Percentiles rank a stretch among this genome's conserved stretches.
phyloP scores from a whole-genome alignment of 2,797 vertebrate genomes.

The Gallirallus australis region DNA sequence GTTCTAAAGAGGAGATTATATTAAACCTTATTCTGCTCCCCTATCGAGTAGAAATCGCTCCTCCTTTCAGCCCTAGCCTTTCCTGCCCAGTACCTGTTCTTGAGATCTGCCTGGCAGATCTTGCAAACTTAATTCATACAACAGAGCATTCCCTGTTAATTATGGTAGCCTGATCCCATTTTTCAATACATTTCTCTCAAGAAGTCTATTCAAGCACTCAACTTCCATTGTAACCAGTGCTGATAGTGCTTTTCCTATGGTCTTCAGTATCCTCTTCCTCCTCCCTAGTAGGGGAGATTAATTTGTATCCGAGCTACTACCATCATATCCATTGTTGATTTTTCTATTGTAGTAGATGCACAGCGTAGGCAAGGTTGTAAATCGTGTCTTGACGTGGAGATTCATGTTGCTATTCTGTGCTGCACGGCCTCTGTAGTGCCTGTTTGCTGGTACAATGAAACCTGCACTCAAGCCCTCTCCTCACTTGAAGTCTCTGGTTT shows the following conservation, averaged over 20 bases:
- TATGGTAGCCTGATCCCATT: slow-evolving; percentile 20
- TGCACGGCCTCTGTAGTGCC: not conserved
- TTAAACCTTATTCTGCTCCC: slow-evolving; percentile 69
- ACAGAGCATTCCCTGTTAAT: slow-evolving; percentile 21
- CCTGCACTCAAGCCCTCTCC: not conserved
- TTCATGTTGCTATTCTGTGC: slow-evolving; percentile 40
- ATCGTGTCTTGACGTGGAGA: slow-evolving; percentile 27
- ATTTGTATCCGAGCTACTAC: slow-evolving; percentile 49
- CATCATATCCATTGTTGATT: slow-evolving; percentile 32
- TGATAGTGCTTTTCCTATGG: not conserved
- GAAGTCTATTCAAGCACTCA: slow-evolving; percentile 16
- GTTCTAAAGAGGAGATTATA: slow-evolving; percentile 75
- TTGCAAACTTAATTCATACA: slow-evolving; percentile 8
- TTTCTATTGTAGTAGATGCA: slow-evolving; percentile 34
- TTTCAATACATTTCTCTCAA: not conserved
- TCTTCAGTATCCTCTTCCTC: slow-evolving; percentile 6
- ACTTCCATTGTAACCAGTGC: slow-evolving; percentile 24
- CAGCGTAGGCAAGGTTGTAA: slow-evolving; percentile 17
- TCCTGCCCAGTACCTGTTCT: slow-evolving; percentile 36
- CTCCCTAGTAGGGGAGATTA: slow-evolving; percentile 7
- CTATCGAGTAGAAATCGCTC: slow-evolving; percentile 51
- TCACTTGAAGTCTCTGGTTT: not conserved
- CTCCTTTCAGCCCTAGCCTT: slow-evolving; percentile 59
- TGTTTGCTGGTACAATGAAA: slow-evolving; percentile 27
- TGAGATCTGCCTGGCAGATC: slow-evolving; percentile 13